A percentile compares a stretch with the other conserved stretches of the same genome.
Evolutionary conservation across 2,797 vertebrate species (phyloP).

Genomic region (Pseudochirops corinnae): DNA sequence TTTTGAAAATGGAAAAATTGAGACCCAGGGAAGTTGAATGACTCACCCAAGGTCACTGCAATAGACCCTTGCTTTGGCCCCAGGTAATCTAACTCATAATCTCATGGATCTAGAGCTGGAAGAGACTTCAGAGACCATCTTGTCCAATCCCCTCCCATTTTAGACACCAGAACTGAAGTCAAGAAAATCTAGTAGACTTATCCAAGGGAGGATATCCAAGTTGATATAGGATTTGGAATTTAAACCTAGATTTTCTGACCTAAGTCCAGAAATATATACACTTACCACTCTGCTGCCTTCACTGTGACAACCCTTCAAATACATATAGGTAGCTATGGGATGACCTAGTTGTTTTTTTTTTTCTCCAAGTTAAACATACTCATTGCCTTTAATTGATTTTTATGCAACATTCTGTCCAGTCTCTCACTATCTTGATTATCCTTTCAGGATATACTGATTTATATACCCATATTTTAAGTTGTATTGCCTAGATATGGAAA

Average conservation of each 20-base stretch:
- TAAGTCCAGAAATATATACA: neutral
- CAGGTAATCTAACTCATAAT: neutral
- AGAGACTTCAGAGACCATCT: neutral
- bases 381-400: neutral
- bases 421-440: neutral
- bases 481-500: neutral
- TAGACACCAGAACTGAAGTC: neutral
- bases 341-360: neutral
- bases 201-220: neutral
- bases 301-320: neutral
- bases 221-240: neutral
- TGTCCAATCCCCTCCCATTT: neutral
- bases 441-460: neutral
- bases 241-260: neutral
- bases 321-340: neutral
- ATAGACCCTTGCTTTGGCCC: neutral
- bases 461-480: neutral
- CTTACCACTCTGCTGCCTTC: neutral
- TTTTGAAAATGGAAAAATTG: neutral
- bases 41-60: neutral
- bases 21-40: neutral
- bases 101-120: neutral
- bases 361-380: neutral
- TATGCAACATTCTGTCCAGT: neutral
- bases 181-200: neutral